phyloP scores from a whole-genome alignment of 2,113 vertebrate species.

The Dolichallabes microphthalmus region DNA sequence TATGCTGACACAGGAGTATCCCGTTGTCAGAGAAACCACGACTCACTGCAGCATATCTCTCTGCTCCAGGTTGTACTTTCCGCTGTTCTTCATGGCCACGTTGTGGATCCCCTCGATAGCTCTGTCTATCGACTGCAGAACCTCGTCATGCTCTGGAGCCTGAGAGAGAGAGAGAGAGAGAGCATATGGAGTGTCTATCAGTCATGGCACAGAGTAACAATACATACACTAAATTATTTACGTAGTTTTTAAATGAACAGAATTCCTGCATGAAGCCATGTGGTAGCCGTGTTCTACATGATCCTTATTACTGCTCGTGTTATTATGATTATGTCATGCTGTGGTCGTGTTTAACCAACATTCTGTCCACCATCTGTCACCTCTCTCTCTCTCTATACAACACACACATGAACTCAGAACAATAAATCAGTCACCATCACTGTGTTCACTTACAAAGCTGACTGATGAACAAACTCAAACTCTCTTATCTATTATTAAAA shows the following conservation, averaged over 20 bases:
- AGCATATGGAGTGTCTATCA: too few relatives aligned
- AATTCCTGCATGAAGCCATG: background rate
- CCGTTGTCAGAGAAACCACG: background rate
- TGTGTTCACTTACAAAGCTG: background rate
- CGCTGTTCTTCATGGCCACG: slow-evolving; percentile 89
- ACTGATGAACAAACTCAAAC: background rate
- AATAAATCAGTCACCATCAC: background rate
- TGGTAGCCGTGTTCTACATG: background rate
- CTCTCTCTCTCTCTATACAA: background rate
- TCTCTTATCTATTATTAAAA: background rate
- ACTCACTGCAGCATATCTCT: slow-evolving; percentile 96
- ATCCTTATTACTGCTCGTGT: background rate
- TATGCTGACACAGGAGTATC: background rate
- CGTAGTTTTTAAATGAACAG: background rate
- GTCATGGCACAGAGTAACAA: too few relatives aligned
- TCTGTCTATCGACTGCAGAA: slow-evolving; percentile 93
- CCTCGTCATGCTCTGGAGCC: slow-evolving; percentile 93
- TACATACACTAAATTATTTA: too few relatives aligned
- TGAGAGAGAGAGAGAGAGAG: slow-evolving; percentile 51
- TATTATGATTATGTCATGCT: background rate
- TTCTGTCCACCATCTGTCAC: slow-evolving; percentile 4
- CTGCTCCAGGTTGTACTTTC: slow-evolving; percentile 97
- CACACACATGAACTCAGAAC: background rate
- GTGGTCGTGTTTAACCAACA: background rate
- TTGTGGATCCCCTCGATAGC: slow-evolving; percentile 98